Evolutionary conservation across 2,888 invertebrate species (phyloP), one percentile per base, ranked within the genome.

Genomic region (Emmelina monodactyla): DNA sequence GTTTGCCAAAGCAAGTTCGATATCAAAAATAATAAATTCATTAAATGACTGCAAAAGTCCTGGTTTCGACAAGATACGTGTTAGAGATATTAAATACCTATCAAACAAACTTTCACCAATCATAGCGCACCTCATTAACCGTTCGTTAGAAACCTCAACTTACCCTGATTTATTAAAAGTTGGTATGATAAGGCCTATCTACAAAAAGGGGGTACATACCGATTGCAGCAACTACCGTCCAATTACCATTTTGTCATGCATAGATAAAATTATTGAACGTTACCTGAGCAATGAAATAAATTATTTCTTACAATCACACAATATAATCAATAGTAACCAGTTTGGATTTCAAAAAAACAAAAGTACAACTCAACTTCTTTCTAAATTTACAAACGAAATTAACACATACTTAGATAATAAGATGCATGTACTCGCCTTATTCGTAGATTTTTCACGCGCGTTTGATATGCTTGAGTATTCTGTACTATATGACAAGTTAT

Each of bases 191-290:
- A n/a, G 41, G 13, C 41, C 41, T 2, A 37, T 42, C 12, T 32
- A 33, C 22, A 39, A 42, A 37, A 39, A 37, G 19, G 39, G 39
- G 2, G 14, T 4, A 1, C 9, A 22, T 4, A n/a, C 7, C 1
- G 37, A 43, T 11, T 16, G 10, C 9, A 39, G 35, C n/a, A 43
- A 43, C 11, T 43, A 41, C 14, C 29, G 39, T 29, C 41, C 41
- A 1, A 42, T 42, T 3, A 42, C 41, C 3, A 42, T 42, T 14
- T 15, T 39, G 13, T 25, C 41, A 9, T 32, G 29, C 9, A 28
- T 41, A 1, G 35, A 41, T 19, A 41, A 41, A 28, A 35, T 41
- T 19, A 13, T 39, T 1, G 38, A 38, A 13, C 35, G 22, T 13
- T 41, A 33, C 14, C 9, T 37, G 9, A 22, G 39, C 6, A 31